A percentile compares a stretch with the other conserved stretches of the same genome.
phyloP scores from a whole-genome alignment of 2,888 invertebrate genomes.

The Cecidostiba fungosa region DNA sequence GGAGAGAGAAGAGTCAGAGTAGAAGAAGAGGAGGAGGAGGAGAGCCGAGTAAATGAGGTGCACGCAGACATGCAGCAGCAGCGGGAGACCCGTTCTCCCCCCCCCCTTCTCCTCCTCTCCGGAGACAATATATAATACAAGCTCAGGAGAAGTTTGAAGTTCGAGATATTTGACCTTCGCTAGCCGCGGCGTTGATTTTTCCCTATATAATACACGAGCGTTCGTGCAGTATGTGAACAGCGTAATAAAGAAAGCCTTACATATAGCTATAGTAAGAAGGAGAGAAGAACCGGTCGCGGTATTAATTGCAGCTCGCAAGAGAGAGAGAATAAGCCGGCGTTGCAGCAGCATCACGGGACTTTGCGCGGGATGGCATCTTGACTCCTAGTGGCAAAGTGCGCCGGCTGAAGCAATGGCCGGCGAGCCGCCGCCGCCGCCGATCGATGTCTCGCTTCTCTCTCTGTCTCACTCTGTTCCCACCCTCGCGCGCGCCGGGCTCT shows the following conservation, averaged over 20 bases:
- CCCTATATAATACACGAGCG: background rate
- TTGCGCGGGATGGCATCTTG: conserved; percentile 79
- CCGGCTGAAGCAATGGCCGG: conserved; percentile 79
- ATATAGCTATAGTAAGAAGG: background rate
- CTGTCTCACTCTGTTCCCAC: conserved; percentile 74
- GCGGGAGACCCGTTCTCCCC: background rate
- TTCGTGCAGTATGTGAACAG: background rate
- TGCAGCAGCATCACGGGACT: conserved; percentile 11
- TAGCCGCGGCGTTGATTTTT: conserved; percentile 12
- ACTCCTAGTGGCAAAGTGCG: conserved; percentile 78
- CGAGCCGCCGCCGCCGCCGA: conserved; percentile 74
- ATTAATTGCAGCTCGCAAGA: conserved; percentile 52
- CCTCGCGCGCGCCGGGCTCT: conserved; percentile 64
- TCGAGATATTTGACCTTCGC: conserved; percentile 60
- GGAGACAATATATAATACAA: conserved; percentile 46
- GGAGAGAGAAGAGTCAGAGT: background rate
- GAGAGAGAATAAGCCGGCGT: conserved; percentile 41
- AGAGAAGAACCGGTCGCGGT: conserved; percentile 59
- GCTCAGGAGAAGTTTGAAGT: conserved; percentile 32
- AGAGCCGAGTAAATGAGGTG: conserved; percentile 47
- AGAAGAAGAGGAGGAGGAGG: background rate
- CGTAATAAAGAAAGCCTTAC: background rate
- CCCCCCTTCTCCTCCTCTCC: background rate
- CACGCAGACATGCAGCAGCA: conserved; percentile 24
- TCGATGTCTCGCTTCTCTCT: conserved; percentile 75